Evolutionary conservation across 2,888 invertebrate genomes (phyloP).

Genomic region (Drosophila kanekoi): DNA sequence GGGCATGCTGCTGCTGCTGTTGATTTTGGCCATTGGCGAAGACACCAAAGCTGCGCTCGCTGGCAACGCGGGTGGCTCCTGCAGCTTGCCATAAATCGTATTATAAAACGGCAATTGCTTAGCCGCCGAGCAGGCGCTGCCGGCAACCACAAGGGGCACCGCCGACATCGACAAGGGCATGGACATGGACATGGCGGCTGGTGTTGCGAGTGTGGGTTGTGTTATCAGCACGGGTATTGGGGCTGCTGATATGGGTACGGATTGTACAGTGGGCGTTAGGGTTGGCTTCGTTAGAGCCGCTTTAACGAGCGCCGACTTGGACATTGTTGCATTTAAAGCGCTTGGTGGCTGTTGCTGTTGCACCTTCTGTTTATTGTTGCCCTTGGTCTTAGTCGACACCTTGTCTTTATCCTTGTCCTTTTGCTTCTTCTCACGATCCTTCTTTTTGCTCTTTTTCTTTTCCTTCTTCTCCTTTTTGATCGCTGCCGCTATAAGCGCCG

Average conservation of each 20-base stretch:
- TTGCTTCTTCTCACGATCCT: conserved; percentile 60
- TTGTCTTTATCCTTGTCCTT: conserved; percentile 53
- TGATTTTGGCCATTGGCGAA: conserved; percentile 25
- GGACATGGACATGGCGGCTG: conserved; percentile 12
- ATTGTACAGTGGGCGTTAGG: conserved; percentile 6
- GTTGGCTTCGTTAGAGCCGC: conserved; percentile 5
- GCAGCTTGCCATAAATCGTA: conserved; percentile 85
- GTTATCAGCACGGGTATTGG: conserved; percentile 70
- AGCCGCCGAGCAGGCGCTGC: conserved; percentile 12
- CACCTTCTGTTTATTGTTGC: conserved; percentile 42
- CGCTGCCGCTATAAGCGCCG: conserved; percentile 57
- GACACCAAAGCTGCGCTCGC: conserved; percentile 14
- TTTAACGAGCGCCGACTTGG: conserved; percentile 22
- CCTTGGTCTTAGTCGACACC: conserved; percentile 42
- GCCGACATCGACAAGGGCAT: not conserved
- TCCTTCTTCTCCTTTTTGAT: conserved; percentile 71
- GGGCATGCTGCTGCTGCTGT: conserved; percentile 50
- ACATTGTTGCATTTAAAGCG: conserved; percentile 6
- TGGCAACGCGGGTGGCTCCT: conserved; percentile 84
- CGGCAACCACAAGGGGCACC: conserved; percentile 14
- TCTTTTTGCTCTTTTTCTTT: conserved; percentile 65
- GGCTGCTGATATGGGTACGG: conserved; percentile 45
- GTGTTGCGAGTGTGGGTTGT: conserved; percentile 44
- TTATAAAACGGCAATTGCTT: conserved; percentile 82
- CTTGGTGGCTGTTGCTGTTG: conserved; percentile 12